phyloP scores from a whole-genome alignment of 2,113 vertebrate species.

The Phaethornis superciliosus region DNA sequence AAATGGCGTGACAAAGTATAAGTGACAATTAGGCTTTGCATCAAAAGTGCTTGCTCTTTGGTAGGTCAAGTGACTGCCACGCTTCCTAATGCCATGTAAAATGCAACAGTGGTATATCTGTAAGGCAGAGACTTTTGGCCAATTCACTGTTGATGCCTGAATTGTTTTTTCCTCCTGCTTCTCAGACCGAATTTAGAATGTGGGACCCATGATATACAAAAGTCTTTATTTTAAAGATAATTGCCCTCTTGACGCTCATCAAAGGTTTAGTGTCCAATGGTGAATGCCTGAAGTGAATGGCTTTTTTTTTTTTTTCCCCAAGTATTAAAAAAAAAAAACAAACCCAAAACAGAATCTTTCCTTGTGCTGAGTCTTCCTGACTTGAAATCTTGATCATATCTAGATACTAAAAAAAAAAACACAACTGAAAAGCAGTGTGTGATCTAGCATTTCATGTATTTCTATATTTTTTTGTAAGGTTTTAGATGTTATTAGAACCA shows the following conservation, averaged over 20 bases:
- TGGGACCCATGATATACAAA: constrained; percentile 57
- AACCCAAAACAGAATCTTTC: background rate
- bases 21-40: constrained; percentile 71
- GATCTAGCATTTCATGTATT: background rate
- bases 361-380: background rate
- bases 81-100: constrained; percentile 63
- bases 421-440: background rate
- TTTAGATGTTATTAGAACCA: background rate
- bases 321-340: background rate
- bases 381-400: background rate
- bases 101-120: constrained; percentile 69
- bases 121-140: constrained; percentile 45
- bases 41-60: constrained; percentile 71
- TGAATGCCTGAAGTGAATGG: constrained; percentile 6
- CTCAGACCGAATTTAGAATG: constrained; percentile 65
- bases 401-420: background rate
- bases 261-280: constrained; percentile 56
- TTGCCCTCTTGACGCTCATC: constrained; percentile 58
- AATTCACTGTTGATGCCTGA: constrained; percentile 51
- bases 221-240: constrained; percentile 68
- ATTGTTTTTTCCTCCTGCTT: constrained; percentile 51
- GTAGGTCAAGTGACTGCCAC: constrained; percentile 76
- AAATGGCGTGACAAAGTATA: constrained; percentile 67
- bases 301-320: background rate
- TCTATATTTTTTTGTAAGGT: background rate